Evolutionary conservation across 1,140 invertebrate genomes (phyloP).

Genomic region (Stegodyphus mimosarum): DNA sequence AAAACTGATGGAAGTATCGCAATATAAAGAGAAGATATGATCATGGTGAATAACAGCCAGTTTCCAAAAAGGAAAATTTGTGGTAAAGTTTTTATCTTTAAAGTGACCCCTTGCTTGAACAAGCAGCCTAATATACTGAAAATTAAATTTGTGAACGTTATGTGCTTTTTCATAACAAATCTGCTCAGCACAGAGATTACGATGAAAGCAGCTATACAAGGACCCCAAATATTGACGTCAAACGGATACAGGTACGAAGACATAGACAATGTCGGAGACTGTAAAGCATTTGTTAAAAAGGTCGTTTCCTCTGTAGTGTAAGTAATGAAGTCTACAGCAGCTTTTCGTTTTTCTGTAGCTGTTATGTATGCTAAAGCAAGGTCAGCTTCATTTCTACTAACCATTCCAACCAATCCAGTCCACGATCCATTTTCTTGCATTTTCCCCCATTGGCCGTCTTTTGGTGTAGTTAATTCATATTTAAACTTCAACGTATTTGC

Average conservation of each 20-base stretch:
- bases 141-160: not conserved
- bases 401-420: slow-evolving; percentile 31
- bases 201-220: not conserved
- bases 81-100: not conserved
- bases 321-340: not conserved
- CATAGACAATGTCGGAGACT: not conserved
- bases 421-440: not conserved
- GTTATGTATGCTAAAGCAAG: slow-evolving; percentile 1
- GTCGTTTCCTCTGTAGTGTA: slow-evolving; percentile 2
- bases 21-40: slow-evolving; percentile 1
- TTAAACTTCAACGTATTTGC: slow-evolving; percentile 1
- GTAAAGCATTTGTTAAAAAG: slow-evolving; percentile 1
- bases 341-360: not conserved
- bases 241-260: not conserved
- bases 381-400: slow-evolving; percentile 13
- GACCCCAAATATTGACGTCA: not conserved
- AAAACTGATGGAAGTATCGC: slow-evolving; percentile 4
- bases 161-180: not conserved
- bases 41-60: not conserved
- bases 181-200: not conserved
- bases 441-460: not conserved
- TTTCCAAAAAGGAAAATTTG: slow-evolving; percentile 1
- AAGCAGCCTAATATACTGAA: not conserved
- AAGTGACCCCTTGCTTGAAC: not conserved
- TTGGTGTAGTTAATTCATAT: not conserved